These are phyloP conservation scores for Acleris literana DNA, from an alignment of 2,888 invertebrate genomes.

Conservation along the genomic window DNA sequence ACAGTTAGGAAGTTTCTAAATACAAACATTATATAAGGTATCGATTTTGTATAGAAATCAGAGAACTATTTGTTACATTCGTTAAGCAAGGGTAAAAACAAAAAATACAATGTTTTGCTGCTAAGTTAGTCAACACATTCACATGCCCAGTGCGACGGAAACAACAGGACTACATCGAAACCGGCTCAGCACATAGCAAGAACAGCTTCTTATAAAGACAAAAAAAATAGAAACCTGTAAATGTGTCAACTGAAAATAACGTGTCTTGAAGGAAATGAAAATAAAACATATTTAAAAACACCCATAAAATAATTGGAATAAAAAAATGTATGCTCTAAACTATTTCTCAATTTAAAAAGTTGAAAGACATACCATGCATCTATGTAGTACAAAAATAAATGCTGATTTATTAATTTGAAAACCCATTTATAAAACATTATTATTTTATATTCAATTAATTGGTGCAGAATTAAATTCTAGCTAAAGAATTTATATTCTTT, in stretches of 20 bases:
- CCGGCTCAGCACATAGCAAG: background rate
- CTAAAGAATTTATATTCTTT: too few species aligned
- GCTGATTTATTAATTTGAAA: too few species aligned
- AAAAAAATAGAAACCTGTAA: conserved; percentile 44
- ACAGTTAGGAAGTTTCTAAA: too few species aligned
- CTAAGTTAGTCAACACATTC: conserved; percentile 53
- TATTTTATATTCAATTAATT: too few species aligned
- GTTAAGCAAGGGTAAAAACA: background rate
- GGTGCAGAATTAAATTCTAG: too few species aligned
- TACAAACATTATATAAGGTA: too few species aligned
- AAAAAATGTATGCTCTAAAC: background rate
- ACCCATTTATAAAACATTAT: too few species aligned
- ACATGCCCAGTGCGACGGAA: conserved; percentile 47
- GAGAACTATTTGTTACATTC: too few species aligned
- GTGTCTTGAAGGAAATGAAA: conserved; percentile 42
- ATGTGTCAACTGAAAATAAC: conserved; percentile 55
- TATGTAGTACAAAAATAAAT: too few species aligned
- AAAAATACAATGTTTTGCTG: background rate
- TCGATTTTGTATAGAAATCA: too few species aligned
- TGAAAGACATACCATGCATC: background rate
- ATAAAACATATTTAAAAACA: conserved; percentile 25
- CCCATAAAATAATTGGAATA: background rate
- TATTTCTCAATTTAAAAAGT: background rate
- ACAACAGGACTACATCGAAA: conserved; percentile 38
- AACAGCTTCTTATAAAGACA: background rate